Evolutionary conservation across 2,797 vertebrate genomes (phyloP), one percentile per base, ranked within the genome.

Genomic region (Acipenser ruthenus): DNA sequence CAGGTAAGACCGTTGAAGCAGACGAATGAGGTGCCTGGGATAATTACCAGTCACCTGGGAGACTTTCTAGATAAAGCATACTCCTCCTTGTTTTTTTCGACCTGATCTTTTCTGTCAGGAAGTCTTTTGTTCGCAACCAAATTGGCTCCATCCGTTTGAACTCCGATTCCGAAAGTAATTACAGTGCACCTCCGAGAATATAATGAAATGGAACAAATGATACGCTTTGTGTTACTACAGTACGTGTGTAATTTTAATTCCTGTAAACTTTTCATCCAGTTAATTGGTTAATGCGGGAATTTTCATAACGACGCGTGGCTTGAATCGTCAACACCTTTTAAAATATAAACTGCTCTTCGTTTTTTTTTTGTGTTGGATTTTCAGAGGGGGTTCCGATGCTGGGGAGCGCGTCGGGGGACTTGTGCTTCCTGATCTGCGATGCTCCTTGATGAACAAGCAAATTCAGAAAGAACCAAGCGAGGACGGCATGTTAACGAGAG

Each of bases 221-320:
- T 1, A 18, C 15, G 23, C 23, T 37, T 37, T 37, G 23, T 37
- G 23, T 37, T 80, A 86, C 86, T 81, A 87, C 84, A 87, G 87
- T 86, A 83, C 85, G 82, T 37, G 23, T 82, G 83, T 85, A 78
- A 86, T 89, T 89, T 86, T 88, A 89, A 88, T 88, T 89, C 86
- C 83, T 88, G 87, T 89, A 91, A 91, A 90, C 86, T 89, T 80
- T 68, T 83, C 79, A 76, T 78, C 79, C 84, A 87, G 87, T 37
- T 37, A 37, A 37, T 37, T 37, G 23, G 75, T 85, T 87, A 88
- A 87, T 83, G 81, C 23, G 23, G 80, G 82, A 80, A 9, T 84
- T 88, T 87, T 88, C 80, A 83, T 37, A 84, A 87, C 82, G 83
- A 75, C 85, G 82, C 55, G 52, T 72, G 79, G 73, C 71, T 86